A percentile compares a stretch with the other conserved stretches of the same genome.
Evolutionary conservation across 2,888 invertebrate genomes (phyloP).

Genomic region (Apodemia mormo): DNA sequence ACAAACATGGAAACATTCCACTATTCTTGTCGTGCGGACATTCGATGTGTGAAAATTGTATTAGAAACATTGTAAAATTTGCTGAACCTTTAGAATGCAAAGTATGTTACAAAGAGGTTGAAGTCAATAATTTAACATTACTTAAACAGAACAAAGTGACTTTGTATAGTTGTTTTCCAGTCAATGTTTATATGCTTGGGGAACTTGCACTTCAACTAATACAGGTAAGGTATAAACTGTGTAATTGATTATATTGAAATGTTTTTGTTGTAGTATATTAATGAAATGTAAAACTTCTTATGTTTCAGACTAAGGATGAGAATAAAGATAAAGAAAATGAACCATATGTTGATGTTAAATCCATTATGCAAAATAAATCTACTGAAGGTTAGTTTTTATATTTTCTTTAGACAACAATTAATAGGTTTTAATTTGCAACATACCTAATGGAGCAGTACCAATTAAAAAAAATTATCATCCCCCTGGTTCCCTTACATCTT

Average conservation of each 20-base stretch:
- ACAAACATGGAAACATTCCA: slow-evolving; percentile 67
- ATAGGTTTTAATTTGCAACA: no score
- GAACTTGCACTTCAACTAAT: slow-evolving; percentile 52
- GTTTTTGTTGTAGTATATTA: slow-evolving; percentile 28
- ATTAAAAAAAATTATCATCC: no score
- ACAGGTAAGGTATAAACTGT: slow-evolving; percentile 43
- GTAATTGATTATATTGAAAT: slow-evolving; percentile 25
- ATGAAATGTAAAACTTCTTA: slow-evolving; percentile 9
- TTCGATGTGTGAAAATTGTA: slow-evolving; percentile 85
- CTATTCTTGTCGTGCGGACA: slow-evolving; percentile 85
- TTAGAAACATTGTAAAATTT: slow-evolving; percentile 60
- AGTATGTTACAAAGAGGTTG: slow-evolving; percentile 64
- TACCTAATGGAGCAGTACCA: no score
- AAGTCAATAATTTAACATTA: slow-evolving; percentile 46
- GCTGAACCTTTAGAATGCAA: slow-evolving; percentile 72
- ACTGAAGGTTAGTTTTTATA: slow-evolving; percentile 49
- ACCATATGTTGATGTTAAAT: slow-evolving; percentile 56
- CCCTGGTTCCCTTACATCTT: no score
- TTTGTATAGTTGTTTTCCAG: slow-evolving; percentile 58
- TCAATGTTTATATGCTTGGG: slow-evolving; percentile 63
- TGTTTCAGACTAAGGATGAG: slow-evolving; percentile 35
- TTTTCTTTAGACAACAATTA: slow-evolving; percentile 14
- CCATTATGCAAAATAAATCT: slow-evolving; percentile 48
- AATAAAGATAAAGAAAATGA: slow-evolving; percentile 38
- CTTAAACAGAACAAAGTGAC: slow-evolving; percentile 47